Evolutionary conservation across 1,140 invertebrate species (phyloP), one percentile per base, ranked within the genome.

Genomic region (Cecropterus lyciades): DNA sequence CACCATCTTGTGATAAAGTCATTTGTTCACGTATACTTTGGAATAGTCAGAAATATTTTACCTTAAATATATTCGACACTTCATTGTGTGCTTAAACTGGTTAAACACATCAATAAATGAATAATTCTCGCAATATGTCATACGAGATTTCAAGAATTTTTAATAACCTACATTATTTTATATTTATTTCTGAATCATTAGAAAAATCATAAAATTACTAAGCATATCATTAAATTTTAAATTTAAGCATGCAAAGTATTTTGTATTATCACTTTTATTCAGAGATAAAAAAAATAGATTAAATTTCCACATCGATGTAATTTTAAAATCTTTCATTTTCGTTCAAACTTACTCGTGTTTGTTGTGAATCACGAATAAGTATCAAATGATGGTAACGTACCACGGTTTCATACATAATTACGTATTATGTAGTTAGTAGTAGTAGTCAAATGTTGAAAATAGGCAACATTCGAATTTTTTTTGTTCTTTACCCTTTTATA

Each of bases 401-500:
- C 6, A 43, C 11, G 33, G 33, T 37, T 13, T 14, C 13, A 43
- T 13, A 14, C 40, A 43, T 43, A 43, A 43, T 43, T n/a, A 11
- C 11, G 10, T 43, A 14, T 13, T 7, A 43, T 43, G 40, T 14
- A 43, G 1, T 43, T 37, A 37, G 10, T n/a, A n/a, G n/a, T n/a
- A n/a, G n/a, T n/a, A n/a, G 33, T 37, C 33, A 37, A 49, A 30
- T 13, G 13, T 51, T 30, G 48, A 51, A 51, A 51, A 51, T 30
- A 7, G 48, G 48, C 48, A 51, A 51, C 48, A 51, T 30, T 14
- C n/a, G n/a, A 1, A 30, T 9, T n/a, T 24, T 51, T 51, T 51
- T 51, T 49, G 37, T 43, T 14, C 7, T 14, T 51, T 51, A 13
- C n/a, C 9, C n/a, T 51, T 51, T 51, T 30, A 51, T 51, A 51